These are phyloP conservation scores for Malurus leucopterus DNA, from an alignment of 2,797 vertebrate species.

Conservation along the genomic window DNA sequence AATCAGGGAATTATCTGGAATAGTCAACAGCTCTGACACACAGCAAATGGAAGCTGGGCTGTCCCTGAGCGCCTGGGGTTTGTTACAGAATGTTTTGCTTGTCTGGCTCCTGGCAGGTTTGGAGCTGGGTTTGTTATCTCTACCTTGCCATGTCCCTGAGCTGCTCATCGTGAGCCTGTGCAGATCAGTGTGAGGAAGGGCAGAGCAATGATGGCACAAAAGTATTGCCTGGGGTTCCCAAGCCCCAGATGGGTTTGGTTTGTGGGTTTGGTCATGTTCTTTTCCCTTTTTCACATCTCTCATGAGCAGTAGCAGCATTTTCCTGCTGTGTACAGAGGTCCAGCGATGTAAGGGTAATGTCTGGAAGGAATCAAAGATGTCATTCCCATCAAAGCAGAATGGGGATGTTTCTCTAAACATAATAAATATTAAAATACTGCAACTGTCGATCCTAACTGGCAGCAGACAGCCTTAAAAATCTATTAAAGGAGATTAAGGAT, in stretches of 20 bases:
- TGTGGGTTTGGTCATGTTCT: rapidly evolving
- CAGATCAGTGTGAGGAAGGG: neutral
- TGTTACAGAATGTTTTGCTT: neutral
- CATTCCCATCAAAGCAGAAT: neutral
- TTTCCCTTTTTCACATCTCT: neutral
- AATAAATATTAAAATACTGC: neutral
- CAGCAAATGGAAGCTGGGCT: neutral
- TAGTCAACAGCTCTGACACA: neutral
- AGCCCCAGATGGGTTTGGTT: neutral
- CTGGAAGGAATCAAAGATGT: neutral
- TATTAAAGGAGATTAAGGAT: constrained; percentile 1
- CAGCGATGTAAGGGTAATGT: neutral
- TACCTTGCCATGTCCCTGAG: neutral
- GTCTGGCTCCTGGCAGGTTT: neutral
- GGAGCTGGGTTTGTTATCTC: neutral
- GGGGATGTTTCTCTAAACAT: neutral
- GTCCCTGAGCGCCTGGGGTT: neutral
- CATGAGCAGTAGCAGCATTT: neutral
- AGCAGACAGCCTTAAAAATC: neutral
- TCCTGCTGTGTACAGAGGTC: neutral
- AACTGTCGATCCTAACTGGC: neutral
- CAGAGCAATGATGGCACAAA: neutral
- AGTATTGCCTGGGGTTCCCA: neutral
- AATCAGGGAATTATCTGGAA: neutral
- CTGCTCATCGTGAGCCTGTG: neutral